phyloP scores from a whole-genome alignment of 2,797 vertebrate genomes.

The Myotis vivesi region DNA sequence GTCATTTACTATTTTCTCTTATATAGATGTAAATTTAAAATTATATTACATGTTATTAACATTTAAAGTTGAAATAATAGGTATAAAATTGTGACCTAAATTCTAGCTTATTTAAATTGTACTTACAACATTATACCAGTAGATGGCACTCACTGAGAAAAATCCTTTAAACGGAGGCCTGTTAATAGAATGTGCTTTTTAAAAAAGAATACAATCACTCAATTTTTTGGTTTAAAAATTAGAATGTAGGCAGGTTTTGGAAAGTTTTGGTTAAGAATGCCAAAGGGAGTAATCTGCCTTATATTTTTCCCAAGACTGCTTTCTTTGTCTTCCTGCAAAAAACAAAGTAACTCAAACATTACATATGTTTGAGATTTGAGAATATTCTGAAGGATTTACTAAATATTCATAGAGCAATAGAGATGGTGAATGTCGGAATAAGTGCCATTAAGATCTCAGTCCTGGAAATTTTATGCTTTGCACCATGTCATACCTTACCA shows the following conservation, averaged over 20 bases:
- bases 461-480: not conserved
- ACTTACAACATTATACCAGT: slow-evolving; percentile 31
- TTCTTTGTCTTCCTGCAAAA: not conserved
- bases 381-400: not conserved
- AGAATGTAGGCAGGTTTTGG: not conserved
- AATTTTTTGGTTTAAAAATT: not conserved
- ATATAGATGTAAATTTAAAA: not conserved
- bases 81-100: not conserved
- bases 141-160: slow-evolving; percentile 64
- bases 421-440: not conserved
- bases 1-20: not conserved
- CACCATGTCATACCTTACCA: not conserved
- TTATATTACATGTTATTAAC: not conserved
- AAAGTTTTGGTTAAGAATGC: not conserved
- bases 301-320: not conserved
- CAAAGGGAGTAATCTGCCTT: not conserved
- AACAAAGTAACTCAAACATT: not conserved
- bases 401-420: not conserved
- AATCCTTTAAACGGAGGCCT: not conserved
- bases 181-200: not conserved
- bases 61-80: not conserved
- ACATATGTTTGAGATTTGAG: not conserved
- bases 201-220: not conserved
- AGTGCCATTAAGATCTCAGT: not conserved
- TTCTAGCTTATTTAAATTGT: not conserved